A percentile compares a stretch with the other conserved stretches of the same genome.
phyloP scores from a whole-genome alignment of 2,797 vertebrate species.

The Alfaro cultratus region DNA sequence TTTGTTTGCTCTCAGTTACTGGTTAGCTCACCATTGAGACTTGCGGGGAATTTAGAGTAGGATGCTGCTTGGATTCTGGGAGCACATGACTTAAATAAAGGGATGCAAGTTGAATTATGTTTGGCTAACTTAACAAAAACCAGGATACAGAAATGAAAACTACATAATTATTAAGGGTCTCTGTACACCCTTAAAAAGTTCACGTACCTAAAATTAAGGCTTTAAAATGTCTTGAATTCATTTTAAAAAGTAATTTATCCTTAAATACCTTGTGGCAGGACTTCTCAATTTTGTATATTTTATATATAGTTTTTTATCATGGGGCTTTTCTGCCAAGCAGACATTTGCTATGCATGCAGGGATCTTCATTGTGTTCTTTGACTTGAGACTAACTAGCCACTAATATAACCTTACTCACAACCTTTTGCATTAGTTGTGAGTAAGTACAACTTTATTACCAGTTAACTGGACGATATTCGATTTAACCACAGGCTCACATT shows the following conservation, averaged over 20 bases:
- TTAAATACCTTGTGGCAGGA: background rate
- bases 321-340: background rate
- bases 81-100: conserved; percentile 38
- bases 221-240: background rate
- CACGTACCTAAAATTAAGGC: background rate
- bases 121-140: conserved; percentile 43
- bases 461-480: background rate
- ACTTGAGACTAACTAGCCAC: background rate
- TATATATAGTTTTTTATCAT: background rate
- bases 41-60: conserved; percentile 70
- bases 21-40: conserved; percentile 58
- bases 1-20: conserved; percentile 51
- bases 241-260: background rate
- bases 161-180: background rate
- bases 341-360: background rate
- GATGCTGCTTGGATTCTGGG: conserved; percentile 52
- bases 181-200: background rate
- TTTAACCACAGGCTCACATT: background rate
- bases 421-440: background rate
- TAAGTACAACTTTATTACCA: background rate
- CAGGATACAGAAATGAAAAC: conserved; percentile 12
- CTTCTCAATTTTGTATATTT: background rate
- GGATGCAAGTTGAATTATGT: conserved; percentile 29
- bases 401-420: background rate
- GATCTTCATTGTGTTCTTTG: background rate